phyloP scores from a whole-genome alignment of 2,113 vertebrate species.

The Cyphomyrus discorhynchus region DNA sequence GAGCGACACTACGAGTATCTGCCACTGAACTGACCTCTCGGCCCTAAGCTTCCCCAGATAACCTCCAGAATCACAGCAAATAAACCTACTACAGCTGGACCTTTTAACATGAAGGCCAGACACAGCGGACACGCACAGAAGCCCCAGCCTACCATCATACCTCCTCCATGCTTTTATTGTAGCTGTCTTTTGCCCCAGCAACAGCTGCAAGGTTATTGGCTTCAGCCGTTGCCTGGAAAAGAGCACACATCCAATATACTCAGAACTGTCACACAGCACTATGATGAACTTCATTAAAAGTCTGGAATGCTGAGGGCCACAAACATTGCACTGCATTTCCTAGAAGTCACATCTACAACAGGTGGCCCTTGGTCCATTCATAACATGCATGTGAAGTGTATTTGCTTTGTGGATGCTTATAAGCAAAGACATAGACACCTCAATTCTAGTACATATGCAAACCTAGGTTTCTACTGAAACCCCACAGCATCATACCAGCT shows the following conservation, averaged over 20 bases:
- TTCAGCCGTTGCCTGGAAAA: slow-evolving; percentile 86
- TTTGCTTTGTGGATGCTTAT: background rate
- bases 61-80: background rate
- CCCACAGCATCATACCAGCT: background rate
- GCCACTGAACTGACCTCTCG: background rate
- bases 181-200: slow-evolving; percentile 88
- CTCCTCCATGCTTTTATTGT: slow-evolving; percentile 89
- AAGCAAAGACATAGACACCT: background rate
- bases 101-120: background rate
- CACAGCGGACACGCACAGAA: background rate
- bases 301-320: background rate
- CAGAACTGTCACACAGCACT: background rate
- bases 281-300: background rate
- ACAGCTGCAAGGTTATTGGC: slow-evolving; percentile 97
- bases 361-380: background rate
- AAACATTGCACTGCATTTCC: background rate
- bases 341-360: background rate
- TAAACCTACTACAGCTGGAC: background rate
- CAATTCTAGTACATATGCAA: background rate
- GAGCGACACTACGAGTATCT: background rate
- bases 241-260: background rate
- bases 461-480: background rate
- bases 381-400: background rate
- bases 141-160: slow-evolving; percentile 47
- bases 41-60: background rate